Evolutionary conservation across 2,888 invertebrate species (phyloP), one percentile per base, ranked within the genome.

Genomic region (Entomobrya proxima): DNA sequence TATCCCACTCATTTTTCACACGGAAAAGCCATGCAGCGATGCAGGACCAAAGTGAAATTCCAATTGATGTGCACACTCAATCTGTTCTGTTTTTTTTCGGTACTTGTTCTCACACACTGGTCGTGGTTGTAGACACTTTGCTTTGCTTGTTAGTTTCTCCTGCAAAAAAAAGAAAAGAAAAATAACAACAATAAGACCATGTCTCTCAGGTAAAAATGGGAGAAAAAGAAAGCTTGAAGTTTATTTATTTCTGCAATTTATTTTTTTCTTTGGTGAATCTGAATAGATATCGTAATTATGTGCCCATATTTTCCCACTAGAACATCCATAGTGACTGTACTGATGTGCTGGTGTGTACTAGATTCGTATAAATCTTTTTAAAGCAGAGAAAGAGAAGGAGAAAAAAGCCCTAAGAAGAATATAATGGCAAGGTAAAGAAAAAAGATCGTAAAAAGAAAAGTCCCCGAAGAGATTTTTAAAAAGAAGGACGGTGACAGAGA

Each of bases 401-500:
- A 7, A 11, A 61, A 13, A 30, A 18, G 37, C n/a, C n/a, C 15
- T 55, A 27, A n/a, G 30, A 18, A 32, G n/a, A 32, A 61, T 61
- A 18, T 27, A 64, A 11, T 13, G 47, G 47, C n/a, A 32, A 37
- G 35, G 21, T 18, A 69, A 32, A 61, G 32, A 18, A 21, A 21
- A 44, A 13, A 67, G 40, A 44, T 69, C 69, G 32, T 74, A 74
- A 74, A 74, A 52, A 74, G 30, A 15, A 13, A 30, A 74, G 74
- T 74, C 74, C 74, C 74, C 35, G 52, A 74, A 74, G 74, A 74
- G 50, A 74, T 52, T 52, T 74, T 74, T 72, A 32, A 47, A 75
- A 74, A 81, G 55, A 32, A 11, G 64, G 64, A 81, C 74, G 74
- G 81, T 75, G 81, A 55, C 74, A 74, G 61, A 75, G 44, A 40